These are phyloP conservation scores for Diadromus collaris DNA, from an alignment of 2,888 invertebrate species.

Conservation along the genomic window DNA sequence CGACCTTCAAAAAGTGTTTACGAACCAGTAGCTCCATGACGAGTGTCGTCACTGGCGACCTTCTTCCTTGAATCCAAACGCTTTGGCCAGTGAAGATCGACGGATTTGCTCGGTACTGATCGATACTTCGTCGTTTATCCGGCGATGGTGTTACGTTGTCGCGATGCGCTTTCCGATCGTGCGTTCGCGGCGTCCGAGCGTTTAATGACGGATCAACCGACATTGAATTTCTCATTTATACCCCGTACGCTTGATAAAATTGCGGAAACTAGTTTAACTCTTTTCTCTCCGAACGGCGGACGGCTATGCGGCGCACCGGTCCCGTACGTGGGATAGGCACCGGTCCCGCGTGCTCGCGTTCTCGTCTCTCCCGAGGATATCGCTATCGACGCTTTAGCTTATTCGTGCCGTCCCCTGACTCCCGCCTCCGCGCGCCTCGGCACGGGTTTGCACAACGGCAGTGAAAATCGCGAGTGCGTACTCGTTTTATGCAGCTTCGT, in stretches of 20 bases:
- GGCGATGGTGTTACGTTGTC: not conserved
- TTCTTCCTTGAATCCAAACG: conserved; percentile 10
- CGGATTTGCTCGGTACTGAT: conserved; percentile 27
- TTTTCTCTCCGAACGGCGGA: conserved; percentile 71
- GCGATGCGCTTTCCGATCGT: conserved; percentile 58
- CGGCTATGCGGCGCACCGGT: conserved; percentile 63
- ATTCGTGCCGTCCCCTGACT: conserved; percentile 14
- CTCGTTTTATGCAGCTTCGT: conserved; percentile 22
- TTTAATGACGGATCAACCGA: conserved; percentile 75
- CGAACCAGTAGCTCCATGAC: conserved; percentile 75
- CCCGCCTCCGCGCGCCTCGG: not conserved
- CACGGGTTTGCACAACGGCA: conserved; percentile 3
- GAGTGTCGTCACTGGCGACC: conserved; percentile 49
- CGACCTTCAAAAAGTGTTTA: conserved; percentile 51
- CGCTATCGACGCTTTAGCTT: not conserved
- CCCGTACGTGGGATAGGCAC: conserved; percentile 46
- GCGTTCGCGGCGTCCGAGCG: conserved; percentile 66
- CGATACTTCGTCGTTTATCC: not conserved
- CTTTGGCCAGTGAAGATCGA: conserved; percentile 16
- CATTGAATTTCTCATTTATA: conserved; percentile 80
- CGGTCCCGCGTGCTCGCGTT: conserved; percentile 30
- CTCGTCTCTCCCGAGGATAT: conserved; percentile 39
- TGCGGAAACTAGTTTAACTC: conserved; percentile 78
- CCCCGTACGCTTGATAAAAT: conserved; percentile 73
- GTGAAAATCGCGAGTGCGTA: conserved; percentile 45